A percentile compares a stretch with the other conserved stretches of the same genome.
Evolutionary conservation across 2,888 invertebrate species (phyloP).

Genomic region (Cephus pygmeus): DNA sequence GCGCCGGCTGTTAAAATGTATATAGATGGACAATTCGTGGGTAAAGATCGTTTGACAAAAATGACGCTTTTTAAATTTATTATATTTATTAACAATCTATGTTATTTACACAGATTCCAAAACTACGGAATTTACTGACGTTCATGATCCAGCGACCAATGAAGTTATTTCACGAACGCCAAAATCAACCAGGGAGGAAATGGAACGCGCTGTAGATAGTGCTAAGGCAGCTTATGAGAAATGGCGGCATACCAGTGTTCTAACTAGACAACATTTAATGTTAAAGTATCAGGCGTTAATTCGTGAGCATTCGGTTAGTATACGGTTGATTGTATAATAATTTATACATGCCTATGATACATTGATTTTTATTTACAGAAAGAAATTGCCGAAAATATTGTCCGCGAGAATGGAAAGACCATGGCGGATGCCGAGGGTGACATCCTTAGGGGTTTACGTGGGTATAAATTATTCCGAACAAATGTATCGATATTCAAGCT

Average conservation of each 20-base stretch:
- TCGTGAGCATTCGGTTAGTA: conserved; percentile 62
- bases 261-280: conserved; percentile 94
- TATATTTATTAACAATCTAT: neutral
- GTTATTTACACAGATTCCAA: conserved; percentile 79
- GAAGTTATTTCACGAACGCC: conserved; percentile 85
- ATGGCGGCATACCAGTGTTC: conserved; percentile 92
- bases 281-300: conserved; percentile 73
- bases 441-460: conserved; percentile 95
- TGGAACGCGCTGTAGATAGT: conserved; percentile 88
- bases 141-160: conserved; percentile 96
- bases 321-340: neutral
- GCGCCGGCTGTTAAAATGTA: conserved; percentile 90
- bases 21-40: conserved; percentile 90
- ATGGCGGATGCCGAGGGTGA: conserved; percentile 97
- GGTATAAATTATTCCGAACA: conserved; percentile 66
- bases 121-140: conserved; percentile 92
- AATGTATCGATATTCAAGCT: neutral
- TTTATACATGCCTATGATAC: neutral
- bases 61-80: neutral
- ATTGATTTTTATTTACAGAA: conserved; percentile 66
- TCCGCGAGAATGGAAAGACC: conserved; percentile 97
- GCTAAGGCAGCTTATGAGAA: conserved; percentile 80
- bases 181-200: conserved; percentile 87
- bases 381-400: conserved; percentile 90
- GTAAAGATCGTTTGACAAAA: conserved; percentile 35